Percentiles rank a stretch among this genome's conserved stretches.
phyloP scores from a whole-genome alignment of 2,113 vertebrate genomes.

The Cavia porcellus region DNA sequence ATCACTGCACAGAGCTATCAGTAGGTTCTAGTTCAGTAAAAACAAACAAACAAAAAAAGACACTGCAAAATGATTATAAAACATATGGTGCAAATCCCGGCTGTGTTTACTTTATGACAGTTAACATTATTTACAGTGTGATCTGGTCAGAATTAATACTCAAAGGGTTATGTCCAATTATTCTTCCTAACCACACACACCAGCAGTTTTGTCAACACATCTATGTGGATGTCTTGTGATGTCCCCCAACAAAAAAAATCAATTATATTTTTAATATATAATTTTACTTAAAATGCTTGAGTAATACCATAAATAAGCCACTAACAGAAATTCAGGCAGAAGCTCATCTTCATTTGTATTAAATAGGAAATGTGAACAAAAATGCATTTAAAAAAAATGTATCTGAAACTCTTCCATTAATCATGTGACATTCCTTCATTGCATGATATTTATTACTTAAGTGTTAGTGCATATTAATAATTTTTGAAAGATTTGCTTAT shows the following conservation, averaged over 20 bases:
- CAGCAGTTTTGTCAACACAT: conserved; percentile 71
- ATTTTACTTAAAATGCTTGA: conserved; percentile 79
- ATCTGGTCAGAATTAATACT: conserved; percentile 86
- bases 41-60: conserved; percentile 82
- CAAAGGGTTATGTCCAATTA: conserved; percentile 67
- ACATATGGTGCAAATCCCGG: conserved; percentile 80
- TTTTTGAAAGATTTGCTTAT: conserved; percentile 17
- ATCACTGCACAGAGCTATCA: conserved; percentile 80
- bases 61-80: conserved; percentile 85
- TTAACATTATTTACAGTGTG: conserved; percentile 86
- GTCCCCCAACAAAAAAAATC: conserved; percentile 63
- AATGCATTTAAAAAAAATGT: conserved; percentile 62
- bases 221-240: conserved; percentile 69
- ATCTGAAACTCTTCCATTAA: conserved; percentile 38
- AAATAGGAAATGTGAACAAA: conserved; percentile 66
- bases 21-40: conserved; percentile 82
- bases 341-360: conserved; percentile 25
- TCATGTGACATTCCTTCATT: conserved; percentile 48
- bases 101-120: conserved; percentile 86
- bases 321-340: conserved; percentile 75
- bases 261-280: conserved; percentile 72
- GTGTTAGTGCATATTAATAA: conserved; percentile 19
- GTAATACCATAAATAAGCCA: conserved; percentile 66
- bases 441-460: neutral
- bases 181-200: conserved; percentile 72